Evolutionary conservation across 2,797 vertebrate species (phyloP).

Genomic region (Mastacembelus armatus): DNA sequence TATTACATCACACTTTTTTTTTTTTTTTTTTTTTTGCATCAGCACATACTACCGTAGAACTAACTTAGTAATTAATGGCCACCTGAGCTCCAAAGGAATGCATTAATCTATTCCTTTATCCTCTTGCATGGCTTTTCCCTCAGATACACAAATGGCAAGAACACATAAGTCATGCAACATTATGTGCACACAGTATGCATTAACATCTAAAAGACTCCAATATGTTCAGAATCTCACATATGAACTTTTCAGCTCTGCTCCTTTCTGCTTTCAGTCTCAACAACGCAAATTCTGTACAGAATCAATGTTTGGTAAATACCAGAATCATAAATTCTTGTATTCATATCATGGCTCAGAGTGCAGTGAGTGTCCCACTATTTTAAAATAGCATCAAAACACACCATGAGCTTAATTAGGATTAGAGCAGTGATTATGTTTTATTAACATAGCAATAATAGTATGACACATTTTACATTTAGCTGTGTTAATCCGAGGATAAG

Average conservation of each 20-base stretch:
- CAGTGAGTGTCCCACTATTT: slow-evolving; percentile 41
- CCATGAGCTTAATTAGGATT: slow-evolving; percentile 69
- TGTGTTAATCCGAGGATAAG: slow-evolving; percentile 68
- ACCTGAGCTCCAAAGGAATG: no score
- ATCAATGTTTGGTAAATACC: slow-evolving; percentile 43
- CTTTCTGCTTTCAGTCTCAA: neutral
- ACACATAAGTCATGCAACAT: neutral
- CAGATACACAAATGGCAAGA: neutral
- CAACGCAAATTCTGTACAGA: slow-evolving; percentile 17
- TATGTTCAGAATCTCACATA: neutral
- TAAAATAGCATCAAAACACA: slow-evolving; percentile 62
- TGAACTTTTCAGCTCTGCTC: neutral
- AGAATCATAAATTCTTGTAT: slow-evolving; percentile 46
- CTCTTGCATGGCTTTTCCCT: neutral
- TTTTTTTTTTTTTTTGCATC: no score
- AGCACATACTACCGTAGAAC: no score
- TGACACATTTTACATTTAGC: slow-evolving; percentile 74
- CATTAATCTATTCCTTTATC: neutral
- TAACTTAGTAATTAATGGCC: no score
- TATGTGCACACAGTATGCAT: neutral
- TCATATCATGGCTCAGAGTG: slow-evolving; percentile 38
- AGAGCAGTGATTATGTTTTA: slow-evolving; percentile 64
- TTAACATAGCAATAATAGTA: slow-evolving; percentile 63
- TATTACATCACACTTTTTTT: no score
- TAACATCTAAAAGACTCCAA: neutral